Percentiles rank a stretch among this genome's conserved stretches.
phyloP scores from a whole-genome alignment of 2,888 invertebrate species.

The Melinaea marsaeus region DNA sequence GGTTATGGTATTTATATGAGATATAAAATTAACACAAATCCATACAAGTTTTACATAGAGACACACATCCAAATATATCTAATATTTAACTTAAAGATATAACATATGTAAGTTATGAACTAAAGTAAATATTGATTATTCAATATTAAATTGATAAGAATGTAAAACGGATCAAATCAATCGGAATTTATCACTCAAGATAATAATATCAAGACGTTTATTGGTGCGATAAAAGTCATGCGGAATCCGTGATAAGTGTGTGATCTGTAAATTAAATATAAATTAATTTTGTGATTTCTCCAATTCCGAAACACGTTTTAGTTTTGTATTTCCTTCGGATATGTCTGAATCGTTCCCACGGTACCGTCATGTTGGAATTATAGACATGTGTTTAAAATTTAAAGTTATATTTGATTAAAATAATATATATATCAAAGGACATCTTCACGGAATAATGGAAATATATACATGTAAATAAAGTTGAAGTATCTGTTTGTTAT shows the following conservation, averaged over 20 bases:
- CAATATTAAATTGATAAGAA: constrained; percentile 16
- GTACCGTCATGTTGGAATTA: constrained; percentile 20
- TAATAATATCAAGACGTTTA: constrained; percentile 26
- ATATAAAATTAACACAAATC: no score
- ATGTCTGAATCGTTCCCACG: constrained; percentile 45
- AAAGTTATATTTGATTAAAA: neutral
- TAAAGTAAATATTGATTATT: neutral
- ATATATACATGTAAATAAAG: no score
- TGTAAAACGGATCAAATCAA: constrained; percentile 16
- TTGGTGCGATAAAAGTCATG: constrained; percentile 24
- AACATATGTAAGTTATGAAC: neutral
- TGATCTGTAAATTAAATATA: constrained; percentile 26
- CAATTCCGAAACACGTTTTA: constrained; percentile 43
- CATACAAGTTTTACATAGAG: no score
- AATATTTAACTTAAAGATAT: neutral
- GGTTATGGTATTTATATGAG: no score
- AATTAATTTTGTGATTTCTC: constrained; percentile 35
- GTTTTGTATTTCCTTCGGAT: constrained; percentile 41
- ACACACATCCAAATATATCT: no score
- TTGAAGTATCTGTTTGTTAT: no score
- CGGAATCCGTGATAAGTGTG: constrained; percentile 36
- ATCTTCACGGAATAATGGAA: no score
- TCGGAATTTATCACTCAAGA: constrained; percentile 23
- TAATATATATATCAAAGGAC: no score
- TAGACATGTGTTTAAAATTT: constrained; percentile 20